Conservation (phyloP, 2,113 vertebrate species). For the Syngnathoides biaculeatus region DNA sequence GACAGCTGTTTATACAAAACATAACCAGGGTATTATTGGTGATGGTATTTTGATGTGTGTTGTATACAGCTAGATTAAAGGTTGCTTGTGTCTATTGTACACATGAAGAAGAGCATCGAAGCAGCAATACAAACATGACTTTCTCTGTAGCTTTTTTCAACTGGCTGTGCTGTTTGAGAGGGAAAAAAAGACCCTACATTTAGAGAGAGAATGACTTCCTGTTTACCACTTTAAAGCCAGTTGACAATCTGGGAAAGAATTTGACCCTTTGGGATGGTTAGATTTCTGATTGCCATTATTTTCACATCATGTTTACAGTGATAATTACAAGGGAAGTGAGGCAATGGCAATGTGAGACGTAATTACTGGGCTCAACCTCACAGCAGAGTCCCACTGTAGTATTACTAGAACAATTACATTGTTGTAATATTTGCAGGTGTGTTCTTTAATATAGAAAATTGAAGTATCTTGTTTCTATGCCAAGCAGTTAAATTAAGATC, state of each 20-base stretch:
- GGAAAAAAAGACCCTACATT: not conserved
- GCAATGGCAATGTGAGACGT: conserved; percentile 13
- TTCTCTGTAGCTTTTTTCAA: not conserved
- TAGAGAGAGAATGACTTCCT: conserved; percentile 42
- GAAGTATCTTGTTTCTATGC: not conserved
- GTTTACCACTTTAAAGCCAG: conserved; percentile 54
- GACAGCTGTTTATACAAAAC: not conserved
- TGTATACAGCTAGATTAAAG: conserved; percentile 13
- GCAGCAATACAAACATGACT: conserved; percentile 22
- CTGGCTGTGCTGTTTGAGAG: not conserved
- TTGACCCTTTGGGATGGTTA: conserved; percentile 8
- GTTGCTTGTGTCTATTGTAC: conserved; percentile 37
- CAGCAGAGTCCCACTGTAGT: conserved; percentile 8
- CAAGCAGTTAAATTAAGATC: too few species aligned
- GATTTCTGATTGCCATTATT: conserved; percentile 16
- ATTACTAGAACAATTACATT: conserved; percentile 7
- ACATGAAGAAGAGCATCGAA: conserved; percentile 18
- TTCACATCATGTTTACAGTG: conserved; percentile 23
- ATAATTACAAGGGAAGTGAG: conserved; percentile 23
- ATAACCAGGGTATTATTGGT: conserved; percentile 13
- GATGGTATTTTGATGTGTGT: conserved; percentile 3
- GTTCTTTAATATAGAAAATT: not conserved
- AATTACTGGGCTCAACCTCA: conserved; percentile 12
- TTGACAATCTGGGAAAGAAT: conserved; percentile 43
- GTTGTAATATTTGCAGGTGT: not conserved